Evolutionary conservation across 2,888 invertebrate species (phyloP).

Genomic region (Allacma fusca): DNA sequence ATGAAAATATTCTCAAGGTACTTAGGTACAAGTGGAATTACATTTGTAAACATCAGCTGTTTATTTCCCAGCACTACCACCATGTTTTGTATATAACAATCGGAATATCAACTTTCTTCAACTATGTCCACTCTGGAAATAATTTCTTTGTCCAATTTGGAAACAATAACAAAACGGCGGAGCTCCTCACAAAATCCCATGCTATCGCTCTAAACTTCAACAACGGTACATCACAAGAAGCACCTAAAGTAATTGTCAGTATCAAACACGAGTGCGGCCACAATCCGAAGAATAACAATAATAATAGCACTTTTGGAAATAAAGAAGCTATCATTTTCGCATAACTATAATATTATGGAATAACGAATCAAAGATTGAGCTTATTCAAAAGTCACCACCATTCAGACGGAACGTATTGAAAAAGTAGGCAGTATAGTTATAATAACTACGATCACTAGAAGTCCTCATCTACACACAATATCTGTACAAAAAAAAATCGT

Average conservation of each 20-base stretch:
- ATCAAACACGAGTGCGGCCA: not conserved
- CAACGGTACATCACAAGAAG: not conserved
- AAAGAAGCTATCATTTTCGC: not conserved
- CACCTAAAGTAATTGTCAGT: not conserved
- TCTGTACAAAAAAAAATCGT: not conserved
- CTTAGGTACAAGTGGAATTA: constrained; percentile 36
- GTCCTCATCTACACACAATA: not conserved
- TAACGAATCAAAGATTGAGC: constrained; percentile 24
- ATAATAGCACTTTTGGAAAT: constrained; percentile 13
- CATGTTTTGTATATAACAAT: not conserved
- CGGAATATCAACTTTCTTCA: not conserved
- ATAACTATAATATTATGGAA: constrained; percentile 18
- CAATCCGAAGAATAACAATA: not conserved
- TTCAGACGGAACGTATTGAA: constrained; percentile 17
- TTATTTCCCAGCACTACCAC: not conserved
- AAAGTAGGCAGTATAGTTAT: not conserved
- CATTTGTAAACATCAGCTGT: constrained; percentile 19
- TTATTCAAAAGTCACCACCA: constrained; percentile 11
- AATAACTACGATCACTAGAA: constrained; percentile 4
- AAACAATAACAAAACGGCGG: not conserved
- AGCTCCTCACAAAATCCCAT: not conserved
- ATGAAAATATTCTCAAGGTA: constrained; percentile 34
- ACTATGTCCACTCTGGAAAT: not conserved
- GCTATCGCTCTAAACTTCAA: not conserved
- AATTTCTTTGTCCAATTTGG: constrained; percentile 4